Evolutionary conservation across 2,797 vertebrate species (phyloP), one percentile per base, ranked within the genome.

Genomic region (Cyclopterus lumpus): DNA sequence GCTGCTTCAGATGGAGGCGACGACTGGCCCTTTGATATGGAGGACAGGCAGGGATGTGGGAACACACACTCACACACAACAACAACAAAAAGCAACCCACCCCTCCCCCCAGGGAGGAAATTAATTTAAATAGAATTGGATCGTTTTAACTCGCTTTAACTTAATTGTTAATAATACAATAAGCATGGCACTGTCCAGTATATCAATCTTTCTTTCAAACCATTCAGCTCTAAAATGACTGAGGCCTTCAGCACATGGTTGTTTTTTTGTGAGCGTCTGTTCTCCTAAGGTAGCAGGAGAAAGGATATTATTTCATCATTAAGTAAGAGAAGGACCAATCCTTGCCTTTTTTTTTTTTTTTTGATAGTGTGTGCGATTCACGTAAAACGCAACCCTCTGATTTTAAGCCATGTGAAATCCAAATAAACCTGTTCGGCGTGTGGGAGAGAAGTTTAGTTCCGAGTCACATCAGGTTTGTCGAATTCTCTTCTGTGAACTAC

Each of bases 11-110:
- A 89, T 65, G 77, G 79, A 87, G 79, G 86, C 51, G 71, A 83
- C 81, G 84, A 80, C 84, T 59, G 48, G 79, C 71, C 82, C 93
- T 95, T 95, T 95, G 93, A 95, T 93, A 94, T 94, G 86, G 83
- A 92, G 79, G 85, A 76, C 77, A 49, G 84, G 71, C 81, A 65
- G 76, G 67, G 75, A 86, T 80, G 85, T 90, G 89, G 79, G 89
- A 89, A 86, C 73, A 65, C 49, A 79, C 78, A 77, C 40, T 61
- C 72, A 75, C 69, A 34, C n/a, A 69, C 54, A 58, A 38, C 46
- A 58, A 38, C 46, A 28, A 32, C 51, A 58, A 64, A 51, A 84
- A 54, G 22, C 36, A 30, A 60, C 55, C 55, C 72, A 66, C n/a
- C 3, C 49, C 49, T 2, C 22, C 22, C 5, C 2, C 16, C 6